These are phyloP conservation scores for Arothron firmamentum DNA, from an alignment of 2,113 vertebrate genomes.

Conservation along the genomic window DNA sequence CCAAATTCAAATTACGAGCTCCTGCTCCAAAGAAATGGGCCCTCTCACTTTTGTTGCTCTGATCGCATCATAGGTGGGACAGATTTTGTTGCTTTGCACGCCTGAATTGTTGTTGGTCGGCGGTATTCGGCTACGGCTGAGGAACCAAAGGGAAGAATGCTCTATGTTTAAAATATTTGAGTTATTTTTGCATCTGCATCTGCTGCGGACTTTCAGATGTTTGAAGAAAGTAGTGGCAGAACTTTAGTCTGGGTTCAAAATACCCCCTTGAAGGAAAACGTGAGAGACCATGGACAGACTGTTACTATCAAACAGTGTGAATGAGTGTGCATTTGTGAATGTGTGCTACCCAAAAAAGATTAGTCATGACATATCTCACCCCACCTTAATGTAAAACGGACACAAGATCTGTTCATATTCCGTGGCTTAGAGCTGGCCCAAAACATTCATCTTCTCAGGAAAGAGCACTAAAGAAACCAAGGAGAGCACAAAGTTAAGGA, in stretches of 20 bases:
- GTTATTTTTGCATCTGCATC: slow-evolving; percentile 73
- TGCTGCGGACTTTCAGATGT: slow-evolving; percentile 80
- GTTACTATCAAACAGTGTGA: slow-evolving; percentile 66
- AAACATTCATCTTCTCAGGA: slow-evolving; percentile 60
- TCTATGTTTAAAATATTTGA: slow-evolving; percentile 41
- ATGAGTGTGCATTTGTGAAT: slow-evolving; percentile 66
- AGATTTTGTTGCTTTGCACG: slow-evolving; percentile 65
- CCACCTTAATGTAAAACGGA: slow-evolving; percentile 19
- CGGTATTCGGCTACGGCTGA: slow-evolving; percentile 65
- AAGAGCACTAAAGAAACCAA: slow-evolving; percentile 51
- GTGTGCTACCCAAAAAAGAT: slow-evolving; percentile 47
- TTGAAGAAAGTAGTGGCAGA: slow-evolving; percentile 67
- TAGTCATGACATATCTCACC: slow-evolving; percentile 30
- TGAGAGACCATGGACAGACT: slow-evolving; percentile 65
- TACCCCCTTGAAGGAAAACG: slow-evolving; percentile 61
- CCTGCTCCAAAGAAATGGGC: slow-evolving; percentile 53
- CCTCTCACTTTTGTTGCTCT: slow-evolving; percentile 49
- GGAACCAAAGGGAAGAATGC: slow-evolving; percentile 74
- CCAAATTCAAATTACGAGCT: slow-evolving; percentile 59
- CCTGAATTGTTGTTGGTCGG: slow-evolving; percentile 54
- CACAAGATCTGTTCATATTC: slow-evolving; percentile 18
- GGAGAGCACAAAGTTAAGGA: slow-evolving; percentile 57
- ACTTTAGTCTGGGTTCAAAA: slow-evolving; percentile 43
- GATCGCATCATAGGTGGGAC: slow-evolving; percentile 43
- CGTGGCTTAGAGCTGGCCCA: slow-evolving; percentile 38